These are phyloP conservation scores for Phaedon cochleariae DNA, from an alignment of 2,888 invertebrate genomes.

Conservation along the genomic window DNA sequence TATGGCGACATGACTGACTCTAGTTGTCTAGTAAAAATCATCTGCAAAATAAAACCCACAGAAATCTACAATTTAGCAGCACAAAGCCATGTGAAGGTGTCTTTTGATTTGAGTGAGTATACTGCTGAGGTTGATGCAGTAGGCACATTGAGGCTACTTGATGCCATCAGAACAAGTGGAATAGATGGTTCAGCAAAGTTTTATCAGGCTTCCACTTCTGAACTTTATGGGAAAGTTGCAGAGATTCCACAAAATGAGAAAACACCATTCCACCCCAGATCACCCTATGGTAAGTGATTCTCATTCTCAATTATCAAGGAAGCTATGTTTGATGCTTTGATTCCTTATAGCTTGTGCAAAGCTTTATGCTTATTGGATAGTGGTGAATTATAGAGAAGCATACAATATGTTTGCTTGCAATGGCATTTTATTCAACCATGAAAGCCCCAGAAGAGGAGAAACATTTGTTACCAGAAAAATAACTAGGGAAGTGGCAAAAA, in stretches of 20 bases:
- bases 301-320: too few relatives aligned
- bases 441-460: conserved; percentile 94
- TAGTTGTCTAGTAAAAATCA: conserved; percentile 89
- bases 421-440: conserved; percentile 96
- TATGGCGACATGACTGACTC: conserved; percentile 99
- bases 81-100: conserved; percentile 98
- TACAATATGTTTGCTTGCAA: conserved; percentile 96
- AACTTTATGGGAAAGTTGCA: conserved; percentile 91
- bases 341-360: conserved; percentile 90
- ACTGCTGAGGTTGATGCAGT: conserved; percentile 98
- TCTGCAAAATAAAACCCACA: conserved; percentile 78
- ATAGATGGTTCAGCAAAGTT: conserved; percentile 83
- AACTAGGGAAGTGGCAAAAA: conserved; percentile 97
- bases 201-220: conserved; percentile 97
- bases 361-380: conserved; percentile 96
- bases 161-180: conserved; percentile 90
- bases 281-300: conserved; percentile 86
- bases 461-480: conserved; percentile 99
- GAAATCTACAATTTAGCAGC: conserved; percentile 99
- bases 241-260: conserved; percentile 94
- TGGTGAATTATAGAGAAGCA: conserved; percentile 94
- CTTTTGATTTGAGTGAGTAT: conserved; percentile 98
- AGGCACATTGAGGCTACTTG: conserved; percentile 89
- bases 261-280: conserved; percentile 95
- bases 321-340: too few relatives aligned